phyloP scores from a whole-genome alignment of 1,140 invertebrate species.

The Phenacoccus solenopsis region DNA sequence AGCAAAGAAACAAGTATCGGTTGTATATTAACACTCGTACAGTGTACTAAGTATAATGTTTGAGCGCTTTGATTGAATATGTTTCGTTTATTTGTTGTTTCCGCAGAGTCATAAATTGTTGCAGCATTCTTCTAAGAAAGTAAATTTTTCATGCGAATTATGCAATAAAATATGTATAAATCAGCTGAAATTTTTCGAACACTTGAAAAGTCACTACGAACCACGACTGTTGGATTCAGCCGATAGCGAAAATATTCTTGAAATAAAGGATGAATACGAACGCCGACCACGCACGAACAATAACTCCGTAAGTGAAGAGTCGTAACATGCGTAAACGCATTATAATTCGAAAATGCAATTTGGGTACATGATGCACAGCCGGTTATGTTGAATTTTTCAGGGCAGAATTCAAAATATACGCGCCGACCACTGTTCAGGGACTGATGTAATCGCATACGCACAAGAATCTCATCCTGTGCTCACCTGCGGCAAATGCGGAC shows the following conservation, averaged over 20 bases:
- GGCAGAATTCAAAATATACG: too few species aligned
- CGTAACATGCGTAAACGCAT: slow-evolving; percentile 11
- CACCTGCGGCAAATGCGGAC: slow-evolving; percentile 43
- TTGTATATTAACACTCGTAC: slow-evolving; percentile 10
- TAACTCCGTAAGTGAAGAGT: not conserved
- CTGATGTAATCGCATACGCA: too few species aligned
- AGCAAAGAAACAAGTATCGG: not conserved
- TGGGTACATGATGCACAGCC: not conserved
- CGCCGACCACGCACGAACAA: slow-evolving; percentile 18
- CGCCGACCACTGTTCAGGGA: too few species aligned
- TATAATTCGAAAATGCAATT: not conserved
- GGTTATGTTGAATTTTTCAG: too few species aligned
- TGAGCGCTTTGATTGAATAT: too few species aligned
- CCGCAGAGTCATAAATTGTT: not conserved
- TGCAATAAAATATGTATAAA: slow-evolving; percentile 47
- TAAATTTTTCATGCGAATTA: slow-evolving; percentile 48
- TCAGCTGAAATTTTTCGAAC: slow-evolving; percentile 66
- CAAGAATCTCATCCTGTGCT: slow-evolving; percentile 19
- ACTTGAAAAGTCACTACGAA: slow-evolving; percentile 66
- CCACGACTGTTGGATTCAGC: too few species aligned
- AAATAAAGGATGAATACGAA: slow-evolving; percentile 18
- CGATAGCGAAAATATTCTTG: slow-evolving; percentile 20
- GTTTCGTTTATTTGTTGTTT: not conserved
- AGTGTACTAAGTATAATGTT: too few species aligned
- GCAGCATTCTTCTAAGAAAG: slow-evolving; percentile 21